Percentiles rank a stretch among this genome's conserved stretches.
Evolutionary conservation across 2,888 invertebrate species (phyloP).

Genomic region (Hydroisotoma schaefferi): DNA sequence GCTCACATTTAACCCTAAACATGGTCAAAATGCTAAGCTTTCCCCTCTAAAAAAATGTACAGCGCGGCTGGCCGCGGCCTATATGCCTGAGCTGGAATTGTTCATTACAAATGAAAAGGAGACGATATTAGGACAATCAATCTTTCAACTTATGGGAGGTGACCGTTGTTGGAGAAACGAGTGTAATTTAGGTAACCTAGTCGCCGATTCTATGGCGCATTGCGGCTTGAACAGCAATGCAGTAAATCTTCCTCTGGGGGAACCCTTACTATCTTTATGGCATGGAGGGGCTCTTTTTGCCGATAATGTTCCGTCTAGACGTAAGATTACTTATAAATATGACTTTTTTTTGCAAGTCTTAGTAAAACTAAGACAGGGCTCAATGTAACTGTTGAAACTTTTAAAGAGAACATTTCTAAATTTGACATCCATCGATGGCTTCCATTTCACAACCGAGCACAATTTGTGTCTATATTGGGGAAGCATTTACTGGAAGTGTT

Average conservation of each 20-base stretch:
- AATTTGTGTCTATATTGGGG: conserved; percentile 35
- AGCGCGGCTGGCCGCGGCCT: no score
- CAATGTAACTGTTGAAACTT: no score
- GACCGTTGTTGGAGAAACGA: conserved; percentile 18
- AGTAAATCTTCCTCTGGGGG: background rate
- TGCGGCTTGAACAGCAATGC: conserved; percentile 30
- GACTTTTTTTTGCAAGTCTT: background rate
- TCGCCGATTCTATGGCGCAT: conserved; percentile 45
- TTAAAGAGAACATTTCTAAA: conserved; percentile 12
- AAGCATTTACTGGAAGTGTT: conserved; percentile 31
- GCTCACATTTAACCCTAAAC: no score
- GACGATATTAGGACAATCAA: background rate
- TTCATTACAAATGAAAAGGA: background rate
- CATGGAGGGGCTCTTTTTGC: conserved; percentile 41
- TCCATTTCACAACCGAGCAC: conserved; percentile 41
- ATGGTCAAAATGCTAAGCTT: no score
- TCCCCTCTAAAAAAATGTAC: no score
- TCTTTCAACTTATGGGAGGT: conserved; percentile 5
- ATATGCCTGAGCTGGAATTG: no score
- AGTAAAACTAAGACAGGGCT: no score
- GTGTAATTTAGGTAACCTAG: conserved; percentile 45
- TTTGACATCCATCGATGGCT: conserved; percentile 43
- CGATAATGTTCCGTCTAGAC: conserved; percentile 15
- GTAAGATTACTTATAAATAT: conserved; percentile 15
- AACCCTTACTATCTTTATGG: conserved; percentile 37